Conservation (phyloP, 2,888 invertebrate genomes). For the Aporophyla lueneburgensis region DNA sequence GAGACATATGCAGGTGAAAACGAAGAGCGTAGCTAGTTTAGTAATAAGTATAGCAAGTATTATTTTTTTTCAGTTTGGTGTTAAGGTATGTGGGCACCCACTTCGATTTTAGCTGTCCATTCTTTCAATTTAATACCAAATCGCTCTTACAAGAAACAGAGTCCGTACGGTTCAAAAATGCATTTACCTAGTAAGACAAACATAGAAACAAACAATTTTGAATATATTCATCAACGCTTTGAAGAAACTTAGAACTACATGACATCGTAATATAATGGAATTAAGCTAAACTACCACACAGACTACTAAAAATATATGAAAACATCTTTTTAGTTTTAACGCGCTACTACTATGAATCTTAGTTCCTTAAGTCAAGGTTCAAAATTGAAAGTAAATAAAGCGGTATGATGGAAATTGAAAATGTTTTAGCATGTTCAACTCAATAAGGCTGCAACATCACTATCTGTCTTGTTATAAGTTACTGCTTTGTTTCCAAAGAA, state of each 20-base stretch:
- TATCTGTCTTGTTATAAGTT: slow-evolving; percentile 37
- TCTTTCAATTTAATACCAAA: too few species aligned
- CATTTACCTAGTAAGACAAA: background rate
- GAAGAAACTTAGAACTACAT: background rate
- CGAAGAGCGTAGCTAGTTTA: too few species aligned
- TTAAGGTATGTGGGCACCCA: too few species aligned
- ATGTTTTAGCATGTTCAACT: slow-evolving; percentile 20
- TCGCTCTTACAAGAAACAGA: too few species aligned
- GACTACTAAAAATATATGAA: slow-evolving; percentile 6
- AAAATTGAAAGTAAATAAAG: background rate
- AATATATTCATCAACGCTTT: background rate
- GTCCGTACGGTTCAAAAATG: background rate
- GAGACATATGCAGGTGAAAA: too few species aligned
- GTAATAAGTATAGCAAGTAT: too few species aligned
- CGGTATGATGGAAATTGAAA: slow-evolving; percentile 19
- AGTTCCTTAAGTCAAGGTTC: background rate
- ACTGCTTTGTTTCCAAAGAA: slow-evolving; percentile 24
- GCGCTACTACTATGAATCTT: slow-evolving; percentile 1
- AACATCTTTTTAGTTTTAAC: background rate
- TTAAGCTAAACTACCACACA: slow-evolving; percentile 9
- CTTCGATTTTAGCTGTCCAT: too few species aligned
- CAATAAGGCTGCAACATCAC: slow-evolving; percentile 41
- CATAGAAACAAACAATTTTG: background rate
- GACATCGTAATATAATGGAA: background rate
- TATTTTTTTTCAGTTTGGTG: too few species aligned